Conservation (phyloP, 2,888 invertebrate species). For the Phaedon cochleariae region DNA sequence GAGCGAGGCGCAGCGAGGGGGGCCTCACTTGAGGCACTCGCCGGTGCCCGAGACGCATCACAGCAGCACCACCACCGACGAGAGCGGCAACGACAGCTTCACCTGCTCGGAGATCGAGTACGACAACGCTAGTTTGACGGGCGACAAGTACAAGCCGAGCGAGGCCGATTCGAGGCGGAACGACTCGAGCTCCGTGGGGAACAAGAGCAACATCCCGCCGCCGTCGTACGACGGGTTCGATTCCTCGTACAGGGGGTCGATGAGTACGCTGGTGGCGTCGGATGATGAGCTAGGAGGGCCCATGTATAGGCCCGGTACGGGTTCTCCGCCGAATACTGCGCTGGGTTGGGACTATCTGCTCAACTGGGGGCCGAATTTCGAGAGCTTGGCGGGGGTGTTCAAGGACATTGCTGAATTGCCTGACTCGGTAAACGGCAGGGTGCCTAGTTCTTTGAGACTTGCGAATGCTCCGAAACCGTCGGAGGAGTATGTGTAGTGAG, state of each 20-base stretch:
- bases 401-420: constrained; percentile 96
- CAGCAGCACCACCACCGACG: constrained; percentile 87
- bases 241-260: constrained; percentile 92
- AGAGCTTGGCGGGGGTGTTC: constrained; percentile 94
- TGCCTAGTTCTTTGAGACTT: constrained; percentile 77
- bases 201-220: constrained; percentile 74
- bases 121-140: constrained; percentile 86
- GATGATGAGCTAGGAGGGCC: constrained; percentile 88
- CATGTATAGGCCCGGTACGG: constrained; percentile 81
- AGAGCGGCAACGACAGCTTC: constrained; percentile 96
- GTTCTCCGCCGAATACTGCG: constrained; percentile 79
- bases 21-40: constrained; percentile 71
- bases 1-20: constrained; percentile 78
- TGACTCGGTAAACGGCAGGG: constrained; percentile 78
- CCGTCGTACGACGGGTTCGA: constrained; percentile 91
- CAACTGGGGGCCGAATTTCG: constrained; percentile 97
- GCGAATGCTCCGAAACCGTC: constrained; percentile 86
- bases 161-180: constrained; percentile 56
- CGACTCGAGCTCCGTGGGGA: constrained; percentile 56
- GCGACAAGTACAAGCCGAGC: constrained; percentile 72
- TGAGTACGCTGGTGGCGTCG: constrained; percentile 92
- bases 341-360: constrained; percentile 94
- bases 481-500: constrained; percentile 82
- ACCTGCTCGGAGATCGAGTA: constrained; percentile 98
- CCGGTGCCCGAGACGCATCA: constrained; percentile 77